Percentiles rank a stretch among this genome's conserved stretches.
Conservation (phyloP, 2,113 vertebrate genomes). For the Neolamprologus caudopunctatus region DNA sequence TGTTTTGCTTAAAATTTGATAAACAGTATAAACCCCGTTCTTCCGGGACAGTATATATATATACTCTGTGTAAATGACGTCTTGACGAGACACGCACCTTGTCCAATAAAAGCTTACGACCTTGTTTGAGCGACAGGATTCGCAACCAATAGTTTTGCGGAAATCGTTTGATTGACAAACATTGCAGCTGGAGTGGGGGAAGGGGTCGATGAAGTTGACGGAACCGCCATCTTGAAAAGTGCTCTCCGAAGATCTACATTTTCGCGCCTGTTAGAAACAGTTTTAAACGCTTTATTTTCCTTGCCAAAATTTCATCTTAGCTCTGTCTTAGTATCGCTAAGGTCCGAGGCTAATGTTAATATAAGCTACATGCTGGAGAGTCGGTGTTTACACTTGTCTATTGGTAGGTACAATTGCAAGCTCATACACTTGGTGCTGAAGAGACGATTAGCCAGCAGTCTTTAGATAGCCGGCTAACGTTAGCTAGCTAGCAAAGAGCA, state of each 20-base stretch:
- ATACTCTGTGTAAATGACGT: background rate
- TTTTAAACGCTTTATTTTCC: conserved; percentile 64
- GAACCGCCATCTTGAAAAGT: conserved; percentile 79
- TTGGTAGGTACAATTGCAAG: conserved; percentile 68
- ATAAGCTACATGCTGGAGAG: conserved; percentile 61
- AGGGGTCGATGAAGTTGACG: conserved; percentile 71
- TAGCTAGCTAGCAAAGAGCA: conserved; percentile 23
- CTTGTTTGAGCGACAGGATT: background rate
- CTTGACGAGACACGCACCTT: background rate
- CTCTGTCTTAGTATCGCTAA: conserved; percentile 1
- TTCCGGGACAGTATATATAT: background rate
- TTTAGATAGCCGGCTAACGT: conserved; percentile 43
- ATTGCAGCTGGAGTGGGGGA: conserved; percentile 65
- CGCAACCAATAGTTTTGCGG: conserved; percentile 49
- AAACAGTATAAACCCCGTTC: background rate
- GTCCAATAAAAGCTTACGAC: conserved; percentile 11
- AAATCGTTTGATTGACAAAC: conserved; percentile 48
- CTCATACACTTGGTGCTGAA: conserved; percentile 48
- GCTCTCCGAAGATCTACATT: conserved; percentile 57
- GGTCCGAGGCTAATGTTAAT: conserved; percentile 26
- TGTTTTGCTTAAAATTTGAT: background rate
- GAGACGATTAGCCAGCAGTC: conserved; percentile 51
- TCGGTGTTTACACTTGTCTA: conserved; percentile 47
- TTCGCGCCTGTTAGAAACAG: conserved; percentile 70
- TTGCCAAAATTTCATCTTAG: background rate